Evolutionary conservation across 1,140 invertebrate species (phyloP).

Genomic region (Plectrocnemia conspersa): DNA sequence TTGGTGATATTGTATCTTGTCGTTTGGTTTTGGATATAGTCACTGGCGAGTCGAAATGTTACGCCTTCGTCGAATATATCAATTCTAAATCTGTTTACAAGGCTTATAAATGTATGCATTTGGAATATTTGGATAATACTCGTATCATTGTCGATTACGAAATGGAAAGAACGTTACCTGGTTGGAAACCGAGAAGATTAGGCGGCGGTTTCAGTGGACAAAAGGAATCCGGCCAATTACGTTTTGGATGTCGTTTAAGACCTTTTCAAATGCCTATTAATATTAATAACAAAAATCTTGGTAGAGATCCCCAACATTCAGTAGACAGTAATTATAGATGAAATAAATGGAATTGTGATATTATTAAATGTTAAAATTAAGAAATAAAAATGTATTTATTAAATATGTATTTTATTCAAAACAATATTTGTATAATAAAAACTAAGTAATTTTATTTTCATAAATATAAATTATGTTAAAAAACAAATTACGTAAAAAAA

Average conservation of each 20-base stretch:
- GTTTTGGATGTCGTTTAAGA: conserved; percentile 77
- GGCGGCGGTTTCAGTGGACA: conserved; percentile 84
- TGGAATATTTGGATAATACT: conserved; percentile 55
- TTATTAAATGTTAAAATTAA: too few relatives aligned
- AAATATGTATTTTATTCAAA: background rate
- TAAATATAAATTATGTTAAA: background rate
- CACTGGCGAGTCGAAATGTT: conserved; percentile 76
- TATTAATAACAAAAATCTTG: conserved; percentile 3
- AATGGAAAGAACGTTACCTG: conserved; percentile 56
- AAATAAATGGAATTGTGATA: background rate
- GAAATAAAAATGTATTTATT: background rate
- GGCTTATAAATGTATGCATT: conserved; percentile 56
- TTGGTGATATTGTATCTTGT: conserved; percentile 63
- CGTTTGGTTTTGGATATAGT: conserved; percentile 74
- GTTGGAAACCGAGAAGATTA: conserved; percentile 80
- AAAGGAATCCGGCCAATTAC: conserved; percentile 82
- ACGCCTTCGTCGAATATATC: conserved; percentile 82
- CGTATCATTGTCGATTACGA: conserved; percentile 69
- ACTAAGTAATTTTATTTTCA: background rate
- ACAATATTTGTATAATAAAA: too few relatives aligned
- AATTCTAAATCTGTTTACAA: conserved; percentile 55
- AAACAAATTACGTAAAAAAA: background rate
- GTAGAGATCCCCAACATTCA: background rate
- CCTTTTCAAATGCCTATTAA: conserved; percentile 67
- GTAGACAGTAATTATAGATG: background rate